Evolutionary conservation across 2,113 vertebrate species (phyloP).

Genomic region (Sinocyclocheilus rhinocerous): DNA sequence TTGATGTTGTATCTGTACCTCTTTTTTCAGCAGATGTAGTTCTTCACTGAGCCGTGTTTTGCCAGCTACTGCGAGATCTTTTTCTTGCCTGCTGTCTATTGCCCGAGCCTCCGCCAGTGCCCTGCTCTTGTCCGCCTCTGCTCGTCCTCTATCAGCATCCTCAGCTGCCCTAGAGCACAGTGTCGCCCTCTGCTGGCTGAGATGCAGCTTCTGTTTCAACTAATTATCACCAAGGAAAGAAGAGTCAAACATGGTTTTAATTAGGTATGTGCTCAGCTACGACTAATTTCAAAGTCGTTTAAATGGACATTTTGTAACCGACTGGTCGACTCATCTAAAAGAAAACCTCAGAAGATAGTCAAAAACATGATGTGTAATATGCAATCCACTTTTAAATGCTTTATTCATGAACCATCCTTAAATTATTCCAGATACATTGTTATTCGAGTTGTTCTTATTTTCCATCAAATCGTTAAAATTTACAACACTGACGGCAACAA

Average conservation of each 20-base stretch:
- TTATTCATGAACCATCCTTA: no score
- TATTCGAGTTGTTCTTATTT: no score
- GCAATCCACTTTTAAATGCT: no score
- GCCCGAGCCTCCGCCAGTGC: slow-evolving; percentile 65
- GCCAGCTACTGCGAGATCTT: slow-evolving; percentile 61
- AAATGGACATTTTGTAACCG: no score
- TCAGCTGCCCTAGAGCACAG: slow-evolving; percentile 65
- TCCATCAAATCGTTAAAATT: no score
- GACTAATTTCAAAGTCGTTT: no score
- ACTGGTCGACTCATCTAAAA: no score
- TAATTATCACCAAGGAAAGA: slow-evolving; percentile 23
- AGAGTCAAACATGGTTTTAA: neutral
- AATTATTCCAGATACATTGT: no score
- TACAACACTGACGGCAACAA: no score
- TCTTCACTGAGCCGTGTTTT: slow-evolving; percentile 66
- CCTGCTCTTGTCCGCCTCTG: slow-evolving; percentile 66
- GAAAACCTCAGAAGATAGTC: no score
- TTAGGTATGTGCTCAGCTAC: neutral
- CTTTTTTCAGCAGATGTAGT: slow-evolving; percentile 67
- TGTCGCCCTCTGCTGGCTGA: slow-evolving; percentile 72
- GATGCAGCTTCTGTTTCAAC: slow-evolving; percentile 72
- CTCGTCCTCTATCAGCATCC: slow-evolving; percentile 57
- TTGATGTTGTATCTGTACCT: slow-evolving; percentile 57
- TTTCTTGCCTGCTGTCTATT: slow-evolving; percentile 62
- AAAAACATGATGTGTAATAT: no score